Evolutionary conservation across 2,113 vertebrate genomes (phyloP).

Genomic region (Cettia cetti): DNA sequence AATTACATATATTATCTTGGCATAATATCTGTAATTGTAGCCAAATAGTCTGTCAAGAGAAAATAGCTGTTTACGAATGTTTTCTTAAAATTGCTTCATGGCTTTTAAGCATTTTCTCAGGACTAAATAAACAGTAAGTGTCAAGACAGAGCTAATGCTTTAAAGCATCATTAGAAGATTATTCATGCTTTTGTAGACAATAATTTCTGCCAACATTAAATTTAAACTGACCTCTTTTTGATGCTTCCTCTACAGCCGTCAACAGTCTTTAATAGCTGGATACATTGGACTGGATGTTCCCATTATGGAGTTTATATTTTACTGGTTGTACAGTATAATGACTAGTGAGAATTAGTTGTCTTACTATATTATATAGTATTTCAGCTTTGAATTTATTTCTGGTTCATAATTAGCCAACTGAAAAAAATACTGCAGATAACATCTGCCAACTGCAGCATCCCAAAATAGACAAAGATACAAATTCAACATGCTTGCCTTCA

Average conservation of each 20-base stretch:
- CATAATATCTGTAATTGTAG: conserved; percentile 41
- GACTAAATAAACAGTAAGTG: background rate
- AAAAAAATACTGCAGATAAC: background rate
- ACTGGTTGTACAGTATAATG: background rate
- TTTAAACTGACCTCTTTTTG: conserved; percentile 8
- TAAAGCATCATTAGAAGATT: background rate
- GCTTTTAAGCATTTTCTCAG: conserved; percentile 16
- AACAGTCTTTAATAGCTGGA: background rate
- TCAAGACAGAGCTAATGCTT: background rate
- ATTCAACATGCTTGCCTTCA: background rate
- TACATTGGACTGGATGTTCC: background rate
- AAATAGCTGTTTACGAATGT: conserved; percentile 20
- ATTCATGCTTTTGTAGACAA: background rate
- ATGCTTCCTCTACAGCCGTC: background rate
- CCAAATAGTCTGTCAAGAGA: conserved; percentile 48
- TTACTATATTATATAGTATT: background rate
- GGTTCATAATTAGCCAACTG: background rate
- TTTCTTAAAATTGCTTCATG: conserved; percentile 23
- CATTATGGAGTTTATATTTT: background rate
- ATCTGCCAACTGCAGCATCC: background rate
- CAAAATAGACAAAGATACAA: background rate
- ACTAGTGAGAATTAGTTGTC: background rate
- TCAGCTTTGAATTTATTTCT: conserved; percentile 4
- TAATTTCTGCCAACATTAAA: background rate
- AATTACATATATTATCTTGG: conserved; percentile 24